Evolutionary conservation across 1,140 invertebrate genomes (phyloP), one percentile per base, ranked within the genome.

Genomic region (Cardiocondyla obscurior): DNA sequence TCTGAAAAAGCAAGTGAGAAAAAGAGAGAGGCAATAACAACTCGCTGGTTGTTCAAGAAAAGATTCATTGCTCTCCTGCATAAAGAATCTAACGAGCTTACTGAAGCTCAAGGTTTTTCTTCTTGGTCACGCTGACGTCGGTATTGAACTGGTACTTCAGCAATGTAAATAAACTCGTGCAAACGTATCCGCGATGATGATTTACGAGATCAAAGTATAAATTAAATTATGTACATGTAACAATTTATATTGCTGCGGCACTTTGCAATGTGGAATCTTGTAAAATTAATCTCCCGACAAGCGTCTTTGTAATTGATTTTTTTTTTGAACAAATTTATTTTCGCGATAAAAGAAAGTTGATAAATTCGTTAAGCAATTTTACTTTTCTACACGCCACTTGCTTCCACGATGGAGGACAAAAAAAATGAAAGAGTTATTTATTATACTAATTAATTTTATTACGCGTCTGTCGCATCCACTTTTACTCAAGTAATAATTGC

Each of bases 21-120:
- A 76, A 8, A 65, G 19, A 76, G 33, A 22, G 39, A 33, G 28
- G 60, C 60, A 79, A 79, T 79, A 79, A 79, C 46, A 67, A 69
- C 62, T 79, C 62, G 62, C 46, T 7, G 28, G 74, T 69, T 22
- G 62, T 69, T 76, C 58, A 12, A 64, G 74, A 69, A n/a, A 79
- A 79, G 74, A 79, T 79, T 79, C 74, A 79, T 79, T 53, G 74
- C 74, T 67, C 33, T 30, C 22, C n/a, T 53, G 60, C 60, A 51
- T 77, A 53, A 42, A 49, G 46, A 51, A 53, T 25, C 46, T 79
- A 79, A 67, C 60, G 62, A 79, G 74, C 33, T 77, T 77, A 76
- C 42, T 33, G 39, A 46, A 62, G 72, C 72, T 76, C 62, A 51
- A 77, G 22, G 5, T 79, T 69, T 69, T 69, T 69, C 60, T 5